These are phyloP conservation scores for Orthosia incerta DNA, from an alignment of 2,888 invertebrate genomes.

Conservation along the genomic window DNA sequence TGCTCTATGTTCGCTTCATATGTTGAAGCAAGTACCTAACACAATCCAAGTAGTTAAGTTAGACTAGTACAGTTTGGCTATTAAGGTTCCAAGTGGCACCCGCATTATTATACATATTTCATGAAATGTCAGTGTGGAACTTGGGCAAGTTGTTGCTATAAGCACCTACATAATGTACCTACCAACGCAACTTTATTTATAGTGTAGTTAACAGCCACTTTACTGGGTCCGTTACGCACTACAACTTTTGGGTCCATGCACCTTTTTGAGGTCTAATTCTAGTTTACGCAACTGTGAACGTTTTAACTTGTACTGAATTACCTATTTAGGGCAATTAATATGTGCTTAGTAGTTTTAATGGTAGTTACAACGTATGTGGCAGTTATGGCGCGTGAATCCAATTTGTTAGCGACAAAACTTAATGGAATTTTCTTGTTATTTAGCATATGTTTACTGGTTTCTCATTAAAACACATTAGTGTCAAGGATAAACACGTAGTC, in stretches of 20 bases:
- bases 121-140: conserved; percentile 48
- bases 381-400: conserved; percentile 30
- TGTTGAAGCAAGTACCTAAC: conserved; percentile 4
- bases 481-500: conserved; percentile 13
- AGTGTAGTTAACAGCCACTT: conserved; percentile 69
- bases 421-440: conserved; percentile 36
- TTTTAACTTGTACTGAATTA: conserved; percentile 63
- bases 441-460: neutral
- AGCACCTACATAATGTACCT: conserved; percentile 45
- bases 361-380: conserved; percentile 35
- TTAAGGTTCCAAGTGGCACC: conserved; percentile 44
- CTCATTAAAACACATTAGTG: neutral
- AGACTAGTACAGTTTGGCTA: conserved; percentile 45
- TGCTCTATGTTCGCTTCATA: neutral
- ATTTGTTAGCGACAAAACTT: conserved; percentile 41
- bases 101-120: conserved; percentile 60
- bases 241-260: conserved; percentile 70
- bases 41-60: conserved; percentile 37
- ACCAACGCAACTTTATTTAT: conserved; percentile 66
- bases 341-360: conserved; percentile 62
- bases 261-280: conserved; percentile 69
- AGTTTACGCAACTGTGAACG: conserved; percentile 65
- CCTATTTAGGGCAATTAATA: conserved; percentile 68
- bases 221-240: conserved; percentile 68
- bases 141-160: conserved; percentile 43